Conservation (phyloP, 1,140 invertebrate species). For the Oryzaephilus surinamensis region DNA sequence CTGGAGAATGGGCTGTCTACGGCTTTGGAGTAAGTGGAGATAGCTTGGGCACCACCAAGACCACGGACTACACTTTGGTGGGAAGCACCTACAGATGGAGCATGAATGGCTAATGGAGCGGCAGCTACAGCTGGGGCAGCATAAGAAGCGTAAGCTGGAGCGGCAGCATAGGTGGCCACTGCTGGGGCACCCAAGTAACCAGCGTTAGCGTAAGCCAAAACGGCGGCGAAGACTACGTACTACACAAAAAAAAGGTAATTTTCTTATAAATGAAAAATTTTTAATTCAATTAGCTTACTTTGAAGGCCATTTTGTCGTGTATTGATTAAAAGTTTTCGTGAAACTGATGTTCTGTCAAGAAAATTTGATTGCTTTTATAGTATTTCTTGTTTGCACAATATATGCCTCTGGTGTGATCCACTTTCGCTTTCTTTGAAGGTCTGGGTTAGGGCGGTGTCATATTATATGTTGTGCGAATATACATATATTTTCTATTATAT, state of each 20-base stretch:
- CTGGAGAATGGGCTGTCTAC: slow-evolving; percentile 52
- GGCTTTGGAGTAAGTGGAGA: slow-evolving; percentile 49
- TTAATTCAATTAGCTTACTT: slow-evolving; percentile 9
- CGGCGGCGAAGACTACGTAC: slow-evolving; percentile 24
- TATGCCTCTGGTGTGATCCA: slow-evolving; percentile 15
- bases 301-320: slow-evolving; percentile 13
- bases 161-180: slow-evolving; percentile 12
- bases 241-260: slow-evolving; percentile 17
- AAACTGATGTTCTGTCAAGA: slow-evolving; percentile 18
- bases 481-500: too few species aligned
- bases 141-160: slow-evolving; percentile 15
- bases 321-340: background rate
- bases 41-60: slow-evolving; percentile 43
- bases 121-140: slow-evolving; percentile 26
- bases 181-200: slow-evolving; percentile 17
- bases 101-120: slow-evolving; percentile 35
- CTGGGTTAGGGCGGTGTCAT: slow-evolving; percentile 18
- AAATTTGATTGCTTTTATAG: slow-evolving; percentile 12
- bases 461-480: too few species aligned
- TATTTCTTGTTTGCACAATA: slow-evolving; percentile 9
- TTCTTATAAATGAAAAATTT: slow-evolving; percentile 2
- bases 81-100: slow-evolving; percentile 41
- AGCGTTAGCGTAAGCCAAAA: slow-evolving; percentile 28
- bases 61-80: slow-evolving; percentile 46
- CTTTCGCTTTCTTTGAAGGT: slow-evolving; percentile 20